Evolutionary conservation across 2,888 invertebrate species (phyloP).

Genomic region (Hydrotaea diabolus): DNA sequence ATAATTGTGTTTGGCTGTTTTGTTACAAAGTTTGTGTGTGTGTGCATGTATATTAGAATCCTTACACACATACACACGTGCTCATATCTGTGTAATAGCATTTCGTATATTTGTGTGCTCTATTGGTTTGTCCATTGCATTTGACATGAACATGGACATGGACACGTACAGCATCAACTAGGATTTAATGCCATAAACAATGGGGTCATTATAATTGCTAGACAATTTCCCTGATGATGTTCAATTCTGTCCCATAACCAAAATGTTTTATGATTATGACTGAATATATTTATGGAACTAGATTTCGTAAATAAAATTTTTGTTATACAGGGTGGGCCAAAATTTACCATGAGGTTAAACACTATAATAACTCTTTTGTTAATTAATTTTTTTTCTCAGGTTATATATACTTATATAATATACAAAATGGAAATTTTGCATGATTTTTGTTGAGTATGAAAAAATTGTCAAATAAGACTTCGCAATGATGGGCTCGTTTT

Average conservation of each 20-base stretch:
- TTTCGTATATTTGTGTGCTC: not conserved
- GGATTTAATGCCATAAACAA: slow-evolving; percentile 12
- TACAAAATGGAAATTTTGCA: too few relatives aligned
- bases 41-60: too few relatives aligned
- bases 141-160: slow-evolving; percentile 1
- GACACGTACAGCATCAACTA: not conserved
- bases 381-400: too few relatives aligned
- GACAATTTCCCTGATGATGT: not conserved
- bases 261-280: not conserved
- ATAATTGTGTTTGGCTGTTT: slow-evolving; percentile 2
- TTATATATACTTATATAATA: too few relatives aligned
- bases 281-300: not conserved
- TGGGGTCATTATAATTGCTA: not conserved
- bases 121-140: not conserved
- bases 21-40: not conserved
- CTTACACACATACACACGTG: too few relatives aligned
- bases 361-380: too few relatives aligned
- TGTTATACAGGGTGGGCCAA: too few relatives aligned
- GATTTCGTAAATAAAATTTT: too few relatives aligned
- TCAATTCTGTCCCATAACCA: not conserved
- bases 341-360: too few relatives aligned
- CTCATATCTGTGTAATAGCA: not conserved
- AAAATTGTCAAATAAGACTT: too few relatives aligned
- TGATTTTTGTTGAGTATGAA: too few relatives aligned
- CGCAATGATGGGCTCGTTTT: too few relatives aligned